phyloP scores from a whole-genome alignment of 2,797 vertebrate species.

The Megaceryle alcyon region DNA sequence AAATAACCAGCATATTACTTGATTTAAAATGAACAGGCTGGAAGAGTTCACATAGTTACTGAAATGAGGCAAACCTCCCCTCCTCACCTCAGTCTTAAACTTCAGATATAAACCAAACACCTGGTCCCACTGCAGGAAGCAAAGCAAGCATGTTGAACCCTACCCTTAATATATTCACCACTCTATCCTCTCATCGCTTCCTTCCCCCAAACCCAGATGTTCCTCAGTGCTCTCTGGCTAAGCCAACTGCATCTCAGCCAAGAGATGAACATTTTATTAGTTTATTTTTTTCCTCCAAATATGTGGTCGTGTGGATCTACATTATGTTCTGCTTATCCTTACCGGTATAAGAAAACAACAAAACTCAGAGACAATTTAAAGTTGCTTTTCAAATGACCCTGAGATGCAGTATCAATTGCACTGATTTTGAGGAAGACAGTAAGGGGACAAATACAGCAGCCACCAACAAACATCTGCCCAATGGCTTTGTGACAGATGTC shows the following conservation, averaged over 20 bases:
- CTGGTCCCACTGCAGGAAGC: background rate
- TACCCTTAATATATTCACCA: background rate
- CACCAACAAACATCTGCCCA: background rate
- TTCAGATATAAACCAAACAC: background rate
- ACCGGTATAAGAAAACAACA: background rate
- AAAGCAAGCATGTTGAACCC: background rate
- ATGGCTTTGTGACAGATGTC: background rate
- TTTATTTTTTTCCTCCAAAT: background rate
- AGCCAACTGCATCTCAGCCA: constrained; percentile 7
- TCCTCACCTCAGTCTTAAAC: background rate
- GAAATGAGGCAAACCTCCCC: background rate
- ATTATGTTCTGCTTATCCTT: background rate
- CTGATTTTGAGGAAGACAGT: background rate
- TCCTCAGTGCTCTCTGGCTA: background rate
- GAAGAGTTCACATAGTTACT: background rate
- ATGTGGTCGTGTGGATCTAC: background rate
- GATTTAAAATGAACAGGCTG: background rate
- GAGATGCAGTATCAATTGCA: background rate
- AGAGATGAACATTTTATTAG: constrained; percentile 10
- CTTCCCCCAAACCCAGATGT: constrained; percentile 5
- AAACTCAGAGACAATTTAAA: background rate
- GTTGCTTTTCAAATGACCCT: background rate
- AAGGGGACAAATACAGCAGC: background rate
- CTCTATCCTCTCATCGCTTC: background rate
- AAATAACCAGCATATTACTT: background rate